A percentile compares a stretch with the other conserved stretches of the same genome.
Evolutionary conservation across 2,888 invertebrate species (phyloP).

Genomic region (Leptopterna dolabrata): DNA sequence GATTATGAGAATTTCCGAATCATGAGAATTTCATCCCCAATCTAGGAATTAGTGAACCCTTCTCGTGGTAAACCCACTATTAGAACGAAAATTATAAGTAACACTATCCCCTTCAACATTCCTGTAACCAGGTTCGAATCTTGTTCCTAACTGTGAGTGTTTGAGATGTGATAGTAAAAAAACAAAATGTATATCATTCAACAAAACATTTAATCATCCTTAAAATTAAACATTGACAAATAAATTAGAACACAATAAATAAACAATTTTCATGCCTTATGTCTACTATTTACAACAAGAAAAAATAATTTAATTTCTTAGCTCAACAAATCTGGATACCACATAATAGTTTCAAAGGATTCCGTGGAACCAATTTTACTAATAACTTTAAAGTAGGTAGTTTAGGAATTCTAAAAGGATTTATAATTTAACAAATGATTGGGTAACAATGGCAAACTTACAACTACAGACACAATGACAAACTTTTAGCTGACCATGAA

Average conservation of each 20-base stretch:
- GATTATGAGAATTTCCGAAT: too few relatives aligned
- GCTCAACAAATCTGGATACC: not conserved
- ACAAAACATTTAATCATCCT: constrained; percentile 33
- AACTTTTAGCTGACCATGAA: constrained; percentile 18
- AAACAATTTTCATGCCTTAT: not conserved
- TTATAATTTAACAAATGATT: not conserved
- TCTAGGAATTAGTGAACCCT: too few relatives aligned
- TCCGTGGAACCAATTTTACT: not conserved
- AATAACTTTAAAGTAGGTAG: not conserved
- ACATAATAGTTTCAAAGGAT: not conserved
- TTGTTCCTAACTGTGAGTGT: too few relatives aligned
- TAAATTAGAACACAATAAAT: constrained; percentile 35
- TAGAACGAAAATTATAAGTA: too few relatives aligned
- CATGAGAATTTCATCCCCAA: too few relatives aligned
- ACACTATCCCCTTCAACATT: too few relatives aligned
- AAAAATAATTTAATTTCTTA: constrained; percentile 19
- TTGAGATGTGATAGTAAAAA: not conserved
- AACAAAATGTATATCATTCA: not conserved
- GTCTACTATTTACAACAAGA: constrained; percentile 6
- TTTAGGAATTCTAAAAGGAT: not conserved
- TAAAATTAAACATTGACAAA: not conserved
- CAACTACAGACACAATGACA: not conserved
- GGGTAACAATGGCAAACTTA: constrained; percentile 25
- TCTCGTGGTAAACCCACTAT: too few relatives aligned
- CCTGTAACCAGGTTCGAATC: too few relatives aligned